Evolutionary conservation across 2,888 invertebrate species (phyloP).

Genomic region (Halocaridina rubra): DNA sequence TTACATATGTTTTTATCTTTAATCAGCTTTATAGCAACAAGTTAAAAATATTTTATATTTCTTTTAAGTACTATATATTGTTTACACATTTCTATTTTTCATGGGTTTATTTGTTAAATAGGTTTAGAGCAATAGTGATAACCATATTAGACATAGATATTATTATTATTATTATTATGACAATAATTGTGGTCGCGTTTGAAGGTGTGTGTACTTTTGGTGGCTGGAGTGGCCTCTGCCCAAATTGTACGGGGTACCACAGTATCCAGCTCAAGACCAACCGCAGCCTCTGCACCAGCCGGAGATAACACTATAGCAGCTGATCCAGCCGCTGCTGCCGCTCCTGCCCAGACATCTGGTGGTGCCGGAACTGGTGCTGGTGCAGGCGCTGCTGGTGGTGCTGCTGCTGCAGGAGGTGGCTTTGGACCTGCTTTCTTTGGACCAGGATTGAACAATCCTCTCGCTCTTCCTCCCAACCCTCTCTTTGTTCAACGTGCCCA

Average conservation of each 20-base stretch:
- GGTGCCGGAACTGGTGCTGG: not conserved
- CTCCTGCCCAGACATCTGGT: not conserved
- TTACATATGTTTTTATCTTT: too few species aligned
- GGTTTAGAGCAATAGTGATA: too few species aligned
- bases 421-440: constrained; percentile 44
- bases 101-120: too few species aligned
- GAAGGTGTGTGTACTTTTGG: constrained; percentile 2
- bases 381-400: not conserved
- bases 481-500: constrained; percentile 5
- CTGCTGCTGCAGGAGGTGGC: not conserved
- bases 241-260: not conserved
- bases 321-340: not conserved
- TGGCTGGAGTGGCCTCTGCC: not conserved
- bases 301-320: not conserved
- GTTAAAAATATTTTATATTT: too few species aligned
- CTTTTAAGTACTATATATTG: too few species aligned
- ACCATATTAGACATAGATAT: too few species aligned
- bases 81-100: too few species aligned
- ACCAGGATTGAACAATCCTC: constrained; percentile 35
- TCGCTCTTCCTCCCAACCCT: constrained; percentile 1
- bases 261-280: not conserved
- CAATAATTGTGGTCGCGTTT: too few species aligned
- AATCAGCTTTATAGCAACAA: too few species aligned
- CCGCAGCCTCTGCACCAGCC: not conserved
- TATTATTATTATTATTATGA: too few species aligned